Evolutionary conservation across 1,140 invertebrate species (phyloP), one percentile per base, ranked within the genome.

Genomic region (Physella acuta): DNA sequence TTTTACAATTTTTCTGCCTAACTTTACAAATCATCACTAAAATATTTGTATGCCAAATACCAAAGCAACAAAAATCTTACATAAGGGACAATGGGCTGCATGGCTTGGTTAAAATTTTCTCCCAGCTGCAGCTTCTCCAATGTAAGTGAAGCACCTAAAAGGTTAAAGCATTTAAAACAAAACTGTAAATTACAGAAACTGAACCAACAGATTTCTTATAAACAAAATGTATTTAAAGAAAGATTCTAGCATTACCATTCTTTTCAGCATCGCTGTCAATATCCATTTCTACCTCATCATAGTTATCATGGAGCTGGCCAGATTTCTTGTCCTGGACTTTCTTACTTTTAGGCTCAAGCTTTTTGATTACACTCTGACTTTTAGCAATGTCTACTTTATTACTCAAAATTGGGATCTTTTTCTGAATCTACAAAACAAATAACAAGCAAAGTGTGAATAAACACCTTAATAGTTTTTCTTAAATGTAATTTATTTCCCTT

Each of bases 211-310:
- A 8, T 26, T 30, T 30, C 24, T 4, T 30, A 28, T 30, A 59
- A 36, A 59, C 26, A 59, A 30, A 3, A 3, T 26, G 31, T 28
- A 4, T 3, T 3, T 28, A 20, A 11, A 20, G 20, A 44, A 11
- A 44, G 39, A 44, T 11, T 44, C 26, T 28, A 30, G 3, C 3
- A 56, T 61, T 56, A 78, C 79, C 75, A 71, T 76, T 67, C n/a
- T 76, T 71, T 4, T 73, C 75, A 20, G 70, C 68, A 37, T 75
- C 74, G 76, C 79, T 80, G 63, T 81, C 81, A 30, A 82, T 78
- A 39, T 82, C 81, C 81, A 82, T 82, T 61, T 79, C 81, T 28
- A 82, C 81, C 34, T 79, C 75, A 60, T 82, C 81, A 78, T 82
- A 82, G 53, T 82, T 82, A 62, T 82, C 81, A 26, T 76, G 70